A percentile compares a stretch with the other conserved stretches of the same genome.
Conservation (phyloP, 2,113 vertebrate species). For the Orycteropus afer region DNA sequence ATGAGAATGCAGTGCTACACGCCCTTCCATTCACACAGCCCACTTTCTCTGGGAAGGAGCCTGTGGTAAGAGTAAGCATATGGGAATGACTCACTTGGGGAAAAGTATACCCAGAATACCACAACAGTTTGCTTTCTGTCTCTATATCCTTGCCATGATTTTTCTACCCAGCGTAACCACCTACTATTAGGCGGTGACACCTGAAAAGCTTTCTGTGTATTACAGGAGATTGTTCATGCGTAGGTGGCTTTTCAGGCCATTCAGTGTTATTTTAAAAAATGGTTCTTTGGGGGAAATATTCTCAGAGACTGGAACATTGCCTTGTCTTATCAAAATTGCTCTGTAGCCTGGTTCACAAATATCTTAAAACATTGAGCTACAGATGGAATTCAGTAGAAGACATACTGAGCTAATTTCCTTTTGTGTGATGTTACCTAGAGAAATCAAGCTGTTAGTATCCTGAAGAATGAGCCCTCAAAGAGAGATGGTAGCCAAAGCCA, state of each 20-base stretch:
- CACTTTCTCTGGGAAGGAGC: slow-evolving; percentile 64
- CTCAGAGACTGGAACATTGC: slow-evolving; percentile 60
- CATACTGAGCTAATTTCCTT: slow-evolving; percentile 81
- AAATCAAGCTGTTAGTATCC: slow-evolving; percentile 78
- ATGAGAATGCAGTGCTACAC: slow-evolving; percentile 55
- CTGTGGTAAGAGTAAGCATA: slow-evolving; percentile 59
- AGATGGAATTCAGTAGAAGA: slow-evolving; percentile 80
- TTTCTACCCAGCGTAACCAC: slow-evolving; percentile 73
- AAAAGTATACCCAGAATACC: slow-evolving; percentile 66
- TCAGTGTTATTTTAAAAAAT: slow-evolving; percentile 71
- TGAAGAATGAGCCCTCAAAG: slow-evolving; percentile 47
- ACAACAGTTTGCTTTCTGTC: slow-evolving; percentile 63
- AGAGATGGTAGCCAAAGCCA: slow-evolving; percentile 62
- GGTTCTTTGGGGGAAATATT: slow-evolving; percentile 72
- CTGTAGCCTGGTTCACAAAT: slow-evolving; percentile 44
- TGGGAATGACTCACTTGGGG: slow-evolving; percentile 54
- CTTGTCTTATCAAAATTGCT: slow-evolving; percentile 57
- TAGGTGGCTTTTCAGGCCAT: slow-evolving; percentile 44
- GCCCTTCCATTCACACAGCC: slow-evolving; percentile 62
- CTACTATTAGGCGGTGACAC: slow-evolving; percentile 79
- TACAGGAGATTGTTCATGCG: slow-evolving; percentile 71
- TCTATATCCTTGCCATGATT: slow-evolving; percentile 64
- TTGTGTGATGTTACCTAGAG: slow-evolving; percentile 70
- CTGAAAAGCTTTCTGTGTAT: slow-evolving; percentile 70
- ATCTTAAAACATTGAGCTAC: slow-evolving; percentile 60